phyloP scores from a whole-genome alignment of 2,888 invertebrate species.

The Coecobrya sp. region DNA sequence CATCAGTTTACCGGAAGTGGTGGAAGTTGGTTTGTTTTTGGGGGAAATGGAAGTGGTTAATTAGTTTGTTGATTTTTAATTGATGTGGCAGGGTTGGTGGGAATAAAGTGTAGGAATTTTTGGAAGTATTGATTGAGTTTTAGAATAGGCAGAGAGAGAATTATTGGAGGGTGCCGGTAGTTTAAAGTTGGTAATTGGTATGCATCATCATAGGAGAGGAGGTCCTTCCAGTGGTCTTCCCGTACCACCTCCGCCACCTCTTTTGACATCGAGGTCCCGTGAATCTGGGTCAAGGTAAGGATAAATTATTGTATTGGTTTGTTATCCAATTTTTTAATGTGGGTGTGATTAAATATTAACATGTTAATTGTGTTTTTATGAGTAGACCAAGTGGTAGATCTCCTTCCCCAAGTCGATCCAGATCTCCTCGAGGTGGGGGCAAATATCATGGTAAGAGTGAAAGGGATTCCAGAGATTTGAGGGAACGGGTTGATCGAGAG shows the following conservation, averaged over 20 bases:
- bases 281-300: conserved; percentile 38
- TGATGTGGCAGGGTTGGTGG: too few relatives aligned
- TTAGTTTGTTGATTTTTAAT: too few relatives aligned
- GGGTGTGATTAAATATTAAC: neutral
- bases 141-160: too few relatives aligned
- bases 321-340: neutral
- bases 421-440: conserved; percentile 9
- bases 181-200: too few relatives aligned
- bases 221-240: conserved; percentile 65
- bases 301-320: neutral
- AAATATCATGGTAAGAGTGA: conserved; percentile 51
- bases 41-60: too few relatives aligned
- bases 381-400: conserved; percentile 54
- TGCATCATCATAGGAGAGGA: conserved; percentile 67
- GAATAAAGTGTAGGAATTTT: too few relatives aligned
- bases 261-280: conserved; percentile 18
- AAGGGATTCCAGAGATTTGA: conserved; percentile 54
- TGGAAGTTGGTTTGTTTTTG: too few relatives aligned
- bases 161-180: too few relatives aligned
- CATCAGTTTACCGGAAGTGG: too few relatives aligned
- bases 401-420: conserved; percentile 59
- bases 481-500: conserved; percentile 46
- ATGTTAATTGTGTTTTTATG: neutral
- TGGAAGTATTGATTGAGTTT: too few relatives aligned
- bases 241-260: conserved; percentile 74